Conservation (phyloP, 2,113 vertebrate genomes). For the Camelus bactrianus region DNA sequence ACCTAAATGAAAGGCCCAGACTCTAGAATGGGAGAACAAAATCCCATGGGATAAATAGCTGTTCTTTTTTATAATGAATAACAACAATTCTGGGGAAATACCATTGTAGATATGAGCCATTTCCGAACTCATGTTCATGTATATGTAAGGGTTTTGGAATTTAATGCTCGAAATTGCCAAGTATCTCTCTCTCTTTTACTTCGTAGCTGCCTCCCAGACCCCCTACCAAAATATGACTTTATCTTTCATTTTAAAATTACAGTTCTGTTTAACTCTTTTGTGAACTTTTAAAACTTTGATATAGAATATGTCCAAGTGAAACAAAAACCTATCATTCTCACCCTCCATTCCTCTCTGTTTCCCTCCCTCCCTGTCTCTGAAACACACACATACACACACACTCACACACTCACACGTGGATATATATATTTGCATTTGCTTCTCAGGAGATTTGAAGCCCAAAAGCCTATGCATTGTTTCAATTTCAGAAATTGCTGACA, state of each 20-base stretch:
- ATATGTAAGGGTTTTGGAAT: slow-evolving; percentile 1
- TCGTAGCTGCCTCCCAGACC: neutral
- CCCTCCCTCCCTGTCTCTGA: no score
- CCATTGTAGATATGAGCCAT: slow-evolving; percentile 20
- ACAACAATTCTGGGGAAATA: neutral
- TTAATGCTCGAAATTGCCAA: neutral
- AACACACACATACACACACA: neutral
- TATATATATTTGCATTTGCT: neutral
- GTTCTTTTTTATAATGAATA: slow-evolving; percentile 51
- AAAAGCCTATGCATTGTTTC: neutral
- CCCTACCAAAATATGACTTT: neutral
- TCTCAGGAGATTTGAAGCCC: slow-evolving; percentile 26
- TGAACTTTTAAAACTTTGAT: slow-evolving; percentile 21
- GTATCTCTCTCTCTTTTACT: neutral
- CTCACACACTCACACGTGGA: neutral
- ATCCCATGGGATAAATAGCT: slow-evolving; percentile 48
- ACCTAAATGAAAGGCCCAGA: slow-evolving; percentile 58
- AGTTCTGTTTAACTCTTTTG: neutral
- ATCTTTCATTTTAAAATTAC: neutral
- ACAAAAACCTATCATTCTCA: neutral
- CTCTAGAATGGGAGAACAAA: neutral
- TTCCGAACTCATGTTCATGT: neutral
- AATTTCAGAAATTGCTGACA: neutral
- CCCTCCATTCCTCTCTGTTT: neutral
- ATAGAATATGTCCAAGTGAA: neutral